phyloP scores from a whole-genome alignment of 2,888 invertebrate genomes.

The Papilio demoleus region DNA sequence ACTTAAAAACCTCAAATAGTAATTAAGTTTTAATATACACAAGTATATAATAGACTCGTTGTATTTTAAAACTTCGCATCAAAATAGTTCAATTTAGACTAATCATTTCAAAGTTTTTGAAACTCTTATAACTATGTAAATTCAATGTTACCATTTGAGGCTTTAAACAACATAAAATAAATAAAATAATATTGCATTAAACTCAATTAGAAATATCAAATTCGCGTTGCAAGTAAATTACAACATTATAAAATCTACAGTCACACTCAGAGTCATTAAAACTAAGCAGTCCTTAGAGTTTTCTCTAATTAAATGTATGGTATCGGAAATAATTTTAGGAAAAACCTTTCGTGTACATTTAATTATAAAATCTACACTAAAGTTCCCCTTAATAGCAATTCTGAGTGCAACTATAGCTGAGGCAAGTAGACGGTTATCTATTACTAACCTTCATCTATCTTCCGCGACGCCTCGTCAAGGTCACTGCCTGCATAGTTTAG shows the following conservation, averaged over 20 bases:
- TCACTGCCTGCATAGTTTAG: constrained; percentile 89
- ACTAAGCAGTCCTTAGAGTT: not conserved
- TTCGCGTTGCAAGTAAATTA: constrained; percentile 2
- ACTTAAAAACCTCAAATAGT: not conserved
- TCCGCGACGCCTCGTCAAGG: constrained; percentile 88
- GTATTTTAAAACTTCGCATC: no score
- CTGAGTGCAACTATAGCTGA: not conserved
- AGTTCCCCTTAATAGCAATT: not conserved
- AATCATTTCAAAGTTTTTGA: no score
- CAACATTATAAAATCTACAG: not conserved
- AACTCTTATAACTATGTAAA: no score
- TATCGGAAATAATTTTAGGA: no score
- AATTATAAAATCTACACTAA: not conserved
- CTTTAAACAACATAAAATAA: not conserved
- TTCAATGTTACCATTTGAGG: not conserved
- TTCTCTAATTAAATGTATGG: no score
- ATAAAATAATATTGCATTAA: not conserved
- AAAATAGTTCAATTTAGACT: no score
- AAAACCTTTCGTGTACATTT: not conserved
- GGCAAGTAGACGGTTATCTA: not conserved
- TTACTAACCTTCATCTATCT: constrained; percentile 88
- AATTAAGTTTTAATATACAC: not conserved
- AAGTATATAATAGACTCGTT: no score
- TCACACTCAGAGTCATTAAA: not conserved
- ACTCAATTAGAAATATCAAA: not conserved